phyloP scores from a whole-genome alignment of 1,140 invertebrate species.

The Lycorma delicatula region DNA sequence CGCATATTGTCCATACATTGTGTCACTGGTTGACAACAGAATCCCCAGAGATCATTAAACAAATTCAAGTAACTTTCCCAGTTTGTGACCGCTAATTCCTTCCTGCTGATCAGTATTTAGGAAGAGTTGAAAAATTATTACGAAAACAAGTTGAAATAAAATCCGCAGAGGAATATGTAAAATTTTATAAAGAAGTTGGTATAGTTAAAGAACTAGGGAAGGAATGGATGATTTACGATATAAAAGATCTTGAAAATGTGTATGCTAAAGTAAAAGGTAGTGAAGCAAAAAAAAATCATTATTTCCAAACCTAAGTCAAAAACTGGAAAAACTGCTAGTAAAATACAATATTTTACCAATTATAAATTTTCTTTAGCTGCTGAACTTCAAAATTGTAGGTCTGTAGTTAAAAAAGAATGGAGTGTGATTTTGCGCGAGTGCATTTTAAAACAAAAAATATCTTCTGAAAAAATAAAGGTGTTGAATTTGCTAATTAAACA shows the following conservation, averaged over 20 bases:
- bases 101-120: neutral
- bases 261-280: neutral
- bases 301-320: neutral
- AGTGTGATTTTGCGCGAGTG: too few species aligned
- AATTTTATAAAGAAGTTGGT: neutral
- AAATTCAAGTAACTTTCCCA: neutral
- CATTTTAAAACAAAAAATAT: too few species aligned
- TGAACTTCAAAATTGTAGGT: neutral
- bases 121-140: constrained; percentile 1
- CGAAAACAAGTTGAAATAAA: neutral
- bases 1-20: constrained; percentile 9
- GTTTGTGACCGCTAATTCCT: neutral
- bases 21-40: constrained; percentile 10
- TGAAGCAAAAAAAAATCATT: neutral
- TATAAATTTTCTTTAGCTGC: neutral
- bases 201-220: neutral
- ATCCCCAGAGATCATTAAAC: neutral
- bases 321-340: neutral
- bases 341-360: neutral
- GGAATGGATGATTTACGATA: neutral
- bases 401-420: neutral
- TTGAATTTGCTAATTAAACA: too few species aligned
- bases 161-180: neutral
- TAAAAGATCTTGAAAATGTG: neutral
- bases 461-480: too few species aligned